phyloP scores from a whole-genome alignment of 2,797 vertebrate species.

The Pantherophis vulpinus region DNA sequence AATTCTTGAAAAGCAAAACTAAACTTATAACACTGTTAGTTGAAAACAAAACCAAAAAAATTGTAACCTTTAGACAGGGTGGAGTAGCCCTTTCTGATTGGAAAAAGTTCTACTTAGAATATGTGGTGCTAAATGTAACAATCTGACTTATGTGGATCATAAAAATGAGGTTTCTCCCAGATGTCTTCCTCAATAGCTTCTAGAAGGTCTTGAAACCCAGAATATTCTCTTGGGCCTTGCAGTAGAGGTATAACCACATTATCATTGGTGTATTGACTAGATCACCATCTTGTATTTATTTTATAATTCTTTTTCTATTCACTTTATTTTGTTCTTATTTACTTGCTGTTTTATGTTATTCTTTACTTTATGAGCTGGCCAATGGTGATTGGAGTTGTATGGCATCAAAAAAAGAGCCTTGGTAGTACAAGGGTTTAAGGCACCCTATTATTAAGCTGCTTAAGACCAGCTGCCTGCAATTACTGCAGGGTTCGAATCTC shows the following conservation, averaged over 20 bases:
- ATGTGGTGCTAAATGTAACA: neutral
- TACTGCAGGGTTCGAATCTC: too few species aligned
- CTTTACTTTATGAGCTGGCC: neutral
- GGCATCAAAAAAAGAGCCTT: too few species aligned
- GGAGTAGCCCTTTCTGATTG: neutral
- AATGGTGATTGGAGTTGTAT: neutral
- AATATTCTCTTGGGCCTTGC: neutral
- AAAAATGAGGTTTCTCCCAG: neutral
- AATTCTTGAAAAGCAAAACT: neutral
- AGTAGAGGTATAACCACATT: neutral
- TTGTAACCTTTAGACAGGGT: neutral
- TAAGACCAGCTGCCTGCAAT: too few species aligned
- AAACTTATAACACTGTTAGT: neutral
- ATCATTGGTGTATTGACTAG: neutral
- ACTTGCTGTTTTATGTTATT: neutral
- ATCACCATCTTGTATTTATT: neutral
- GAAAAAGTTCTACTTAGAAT: neutral
- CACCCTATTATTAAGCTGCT: too few species aligned
- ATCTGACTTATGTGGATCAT: neutral
- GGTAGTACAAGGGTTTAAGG: too few species aligned
- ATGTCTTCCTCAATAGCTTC: neutral
- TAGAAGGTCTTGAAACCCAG: neutral
- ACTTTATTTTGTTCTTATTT: neutral
- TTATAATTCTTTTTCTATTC: neutral
- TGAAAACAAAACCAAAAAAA: neutral